phyloP scores from a whole-genome alignment of 2,797 vertebrate genomes.

The Platalea minor region DNA sequence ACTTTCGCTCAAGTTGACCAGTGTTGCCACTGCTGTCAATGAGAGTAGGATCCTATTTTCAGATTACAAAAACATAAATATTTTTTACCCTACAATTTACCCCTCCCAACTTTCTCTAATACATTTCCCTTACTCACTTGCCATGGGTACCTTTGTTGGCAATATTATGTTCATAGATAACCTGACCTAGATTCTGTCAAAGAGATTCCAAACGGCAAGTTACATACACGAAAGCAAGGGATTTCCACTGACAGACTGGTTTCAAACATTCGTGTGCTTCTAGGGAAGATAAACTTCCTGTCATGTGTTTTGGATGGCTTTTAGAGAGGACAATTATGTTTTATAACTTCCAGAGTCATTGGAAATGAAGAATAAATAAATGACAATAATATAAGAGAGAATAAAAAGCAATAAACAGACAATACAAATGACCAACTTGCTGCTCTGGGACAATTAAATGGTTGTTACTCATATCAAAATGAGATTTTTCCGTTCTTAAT shows the following conservation, averaged over 20 bases:
- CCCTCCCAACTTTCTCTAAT: neutral
- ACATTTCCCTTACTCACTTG: neutral
- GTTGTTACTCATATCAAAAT: neutral
- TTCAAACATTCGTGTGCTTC: neutral
- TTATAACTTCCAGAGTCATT: neutral
- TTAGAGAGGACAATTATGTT: neutral
- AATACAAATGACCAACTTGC: neutral
- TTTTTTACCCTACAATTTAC: neutral
- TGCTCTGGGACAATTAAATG: neutral
- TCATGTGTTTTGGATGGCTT: neutral
- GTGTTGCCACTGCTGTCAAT: neutral
- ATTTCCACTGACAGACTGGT: neutral
- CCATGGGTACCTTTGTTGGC: neutral
- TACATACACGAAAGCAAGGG: accelerated
- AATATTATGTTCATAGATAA: neutral
- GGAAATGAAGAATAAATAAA: constrained; percentile 3
- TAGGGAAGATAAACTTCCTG: neutral
- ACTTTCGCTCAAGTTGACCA: neutral
- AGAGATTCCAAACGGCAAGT: neutral
- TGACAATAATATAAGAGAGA: neutral
- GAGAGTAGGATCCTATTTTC: neutral
- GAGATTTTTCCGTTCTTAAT: neutral
- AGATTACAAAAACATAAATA: neutral
- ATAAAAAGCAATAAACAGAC: neutral
- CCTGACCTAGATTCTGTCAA: neutral